A percentile compares a stretch with the other conserved stretches of the same genome.
Evolutionary conservation across 2,113 vertebrate genomes (phyloP).

Genomic region (Glaucomys volans): DNA sequence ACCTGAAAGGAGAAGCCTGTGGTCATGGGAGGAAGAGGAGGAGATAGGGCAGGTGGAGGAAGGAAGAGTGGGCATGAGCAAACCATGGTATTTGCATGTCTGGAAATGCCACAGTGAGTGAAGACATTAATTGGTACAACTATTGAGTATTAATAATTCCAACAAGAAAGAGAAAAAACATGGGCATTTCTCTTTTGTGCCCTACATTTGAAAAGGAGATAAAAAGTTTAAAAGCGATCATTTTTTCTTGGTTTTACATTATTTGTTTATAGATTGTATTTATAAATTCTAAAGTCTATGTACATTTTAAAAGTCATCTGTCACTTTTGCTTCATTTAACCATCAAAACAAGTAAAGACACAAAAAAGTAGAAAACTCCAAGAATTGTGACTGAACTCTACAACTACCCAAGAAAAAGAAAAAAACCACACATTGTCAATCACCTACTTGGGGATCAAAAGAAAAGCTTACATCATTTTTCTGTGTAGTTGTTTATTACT

Average conservation of each 20-base stretch:
- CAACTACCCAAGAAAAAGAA: background rate
- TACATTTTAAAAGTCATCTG: background rate
- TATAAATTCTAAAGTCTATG: background rate
- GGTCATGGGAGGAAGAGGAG: too few relatives aligned
- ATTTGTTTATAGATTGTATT: background rate
- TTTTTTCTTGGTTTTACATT: background rate
- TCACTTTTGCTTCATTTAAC: background rate
- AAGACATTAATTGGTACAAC: background rate
- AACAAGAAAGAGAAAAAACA: background rate
- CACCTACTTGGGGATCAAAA: conserved; percentile 53
- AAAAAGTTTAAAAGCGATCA: background rate
- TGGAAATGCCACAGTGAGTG: background rate
- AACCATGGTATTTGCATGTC: background rate
- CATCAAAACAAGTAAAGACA: background rate
- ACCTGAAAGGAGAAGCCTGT: too few relatives aligned
- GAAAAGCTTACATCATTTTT: background rate
- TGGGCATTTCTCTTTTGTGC: background rate
- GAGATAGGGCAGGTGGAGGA: too few relatives aligned
- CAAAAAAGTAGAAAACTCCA: background rate
- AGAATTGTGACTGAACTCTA: background rate
- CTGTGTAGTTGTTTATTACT: background rate
- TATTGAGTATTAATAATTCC: background rate
- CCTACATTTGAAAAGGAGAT: background rate
- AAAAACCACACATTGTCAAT: background rate
- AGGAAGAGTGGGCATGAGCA: too few relatives aligned